Base-by-base conservation (phyloP, 1,140 invertebrate species). In the Arion vulgaris region DNA sequence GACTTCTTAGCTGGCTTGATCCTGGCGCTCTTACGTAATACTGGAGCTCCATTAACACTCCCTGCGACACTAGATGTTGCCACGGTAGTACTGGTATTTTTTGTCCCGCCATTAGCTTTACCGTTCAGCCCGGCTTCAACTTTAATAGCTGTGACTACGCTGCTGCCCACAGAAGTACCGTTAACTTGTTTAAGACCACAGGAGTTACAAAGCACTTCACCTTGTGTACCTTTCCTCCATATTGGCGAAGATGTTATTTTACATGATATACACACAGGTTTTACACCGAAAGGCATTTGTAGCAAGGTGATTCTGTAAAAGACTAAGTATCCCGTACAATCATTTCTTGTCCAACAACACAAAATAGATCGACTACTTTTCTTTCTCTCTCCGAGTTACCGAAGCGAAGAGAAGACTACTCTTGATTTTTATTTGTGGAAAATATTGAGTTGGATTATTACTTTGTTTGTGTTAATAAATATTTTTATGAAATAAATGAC, bases 261-360 rank as follows among this genome's bases (percentile, higher is more conserved):
- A 89, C 95, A 95, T 87, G 93, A 94, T 71, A 92, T 87, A 87
- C 95, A 95, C 72, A 94, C 91, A 49, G 94, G 94, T 87, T 94
- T 95, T 32, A 92, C 88, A 71, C 94, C 94, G 28, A 95, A 92
- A 53, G 95, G 95, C 95, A 95, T 95, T 62, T 77, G 32, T 5
- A 13, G 32, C 15, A 28, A 32, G 2, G 68, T 36, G 36, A 36
- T 32, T 69, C 68, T 69, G 15, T 9, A 69, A 69, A 9, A 57
- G 51, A 57, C 23, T 57, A 57, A 57, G 4, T 2, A 57, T 17
- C 4, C 51, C 15, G 15, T 11, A 57, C 51, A 23, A 26, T 17
- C 51, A 57, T 57, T 19, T 57, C 51, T 57, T 4, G 19, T 23
- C 4, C 51, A 57, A 57, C 17, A 57, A 57, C 19, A 7, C 19